Conservation (phyloP, 2,113 vertebrate genomes). For the Strix aluco region DNA sequence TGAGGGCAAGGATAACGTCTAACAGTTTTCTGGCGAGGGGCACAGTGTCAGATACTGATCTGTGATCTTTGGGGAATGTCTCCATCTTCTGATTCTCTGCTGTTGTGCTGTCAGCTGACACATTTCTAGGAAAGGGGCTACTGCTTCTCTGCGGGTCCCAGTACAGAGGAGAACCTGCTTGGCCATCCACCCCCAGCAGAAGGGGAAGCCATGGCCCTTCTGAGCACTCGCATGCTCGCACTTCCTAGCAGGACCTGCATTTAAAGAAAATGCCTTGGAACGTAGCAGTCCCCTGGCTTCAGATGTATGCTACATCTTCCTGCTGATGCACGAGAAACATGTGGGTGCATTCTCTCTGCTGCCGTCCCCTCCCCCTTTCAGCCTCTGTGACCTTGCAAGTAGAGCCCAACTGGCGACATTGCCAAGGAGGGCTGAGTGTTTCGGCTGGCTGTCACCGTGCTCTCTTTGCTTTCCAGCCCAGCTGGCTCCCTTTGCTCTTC, state of each 20-base stretch:
- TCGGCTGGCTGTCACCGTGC: accelerated
- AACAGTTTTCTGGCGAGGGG: neutral
- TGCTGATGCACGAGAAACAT: neutral
- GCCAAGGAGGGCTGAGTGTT: neutral
- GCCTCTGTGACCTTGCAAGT: neutral
- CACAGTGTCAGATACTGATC: neutral
- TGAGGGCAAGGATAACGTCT: neutral
- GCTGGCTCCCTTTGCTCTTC: neutral
- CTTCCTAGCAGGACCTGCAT: neutral
- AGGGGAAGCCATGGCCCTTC: neutral
- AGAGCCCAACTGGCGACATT: neutral
- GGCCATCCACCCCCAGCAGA: neutral
- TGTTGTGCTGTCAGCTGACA: neutral
- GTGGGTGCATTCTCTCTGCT: neutral
- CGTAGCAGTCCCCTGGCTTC: neutral
- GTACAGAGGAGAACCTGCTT: neutral
- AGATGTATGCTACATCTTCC: neutral
- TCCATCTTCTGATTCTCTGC: neutral
- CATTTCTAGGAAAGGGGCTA: neutral
- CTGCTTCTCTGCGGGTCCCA: neutral
- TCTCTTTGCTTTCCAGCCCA: neutral
- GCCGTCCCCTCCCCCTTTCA: neutral
- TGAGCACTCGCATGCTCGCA: neutral
- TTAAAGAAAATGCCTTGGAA: neutral
- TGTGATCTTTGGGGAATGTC: neutral